Conservation (phyloP, 2,113 vertebrate genomes). For the Heliornis fulica region DNA sequence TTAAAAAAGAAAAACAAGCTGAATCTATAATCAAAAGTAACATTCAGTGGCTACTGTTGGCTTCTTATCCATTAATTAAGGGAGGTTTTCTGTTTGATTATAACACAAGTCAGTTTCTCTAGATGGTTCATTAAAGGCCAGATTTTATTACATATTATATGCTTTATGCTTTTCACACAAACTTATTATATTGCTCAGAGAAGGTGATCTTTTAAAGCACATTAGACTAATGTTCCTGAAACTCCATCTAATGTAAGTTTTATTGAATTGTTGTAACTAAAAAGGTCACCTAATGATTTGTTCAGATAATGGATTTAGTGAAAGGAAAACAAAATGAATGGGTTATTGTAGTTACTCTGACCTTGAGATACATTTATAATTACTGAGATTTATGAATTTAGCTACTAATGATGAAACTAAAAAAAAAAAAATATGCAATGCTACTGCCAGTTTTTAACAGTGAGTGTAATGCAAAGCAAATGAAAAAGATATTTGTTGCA, state of each 20-base stretch:
- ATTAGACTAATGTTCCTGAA: constrained; percentile 91
- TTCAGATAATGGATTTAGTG: constrained; percentile 76
- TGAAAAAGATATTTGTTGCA: not conserved
- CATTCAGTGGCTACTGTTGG: not conserved
- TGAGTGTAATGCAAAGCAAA: not conserved
- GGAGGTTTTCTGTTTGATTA: constrained; percentile 67
- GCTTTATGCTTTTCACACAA: constrained; percentile 92
- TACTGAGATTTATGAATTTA: constrained; percentile 61
- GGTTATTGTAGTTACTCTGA: constrained; percentile 67
- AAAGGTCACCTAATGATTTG: constrained; percentile 82
- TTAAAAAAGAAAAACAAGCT: constrained; percentile 30
- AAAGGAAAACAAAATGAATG: constrained; percentile 76
- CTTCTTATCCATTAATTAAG: constrained; percentile 73
- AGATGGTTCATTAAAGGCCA: constrained; percentile 90
- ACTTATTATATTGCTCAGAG: constrained; percentile 87
- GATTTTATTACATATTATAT: constrained; percentile 92
- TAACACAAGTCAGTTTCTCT: constrained; percentile 72
- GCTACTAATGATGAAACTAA: constrained; percentile 38
- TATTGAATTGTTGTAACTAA: constrained; percentile 83
- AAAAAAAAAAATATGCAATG: constrained; percentile 10
- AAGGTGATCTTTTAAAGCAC: constrained; percentile 89
- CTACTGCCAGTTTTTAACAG: not conserved
- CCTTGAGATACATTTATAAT: constrained; percentile 66
- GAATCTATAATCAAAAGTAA: constrained; percentile 28
- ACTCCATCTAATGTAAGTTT: constrained; percentile 85